A percentile compares a stretch with the other conserved stretches of the same genome.
Evolutionary conservation across 2,888 invertebrate genomes (phyloP).

Genomic region (Uloborus plumipes): DNA sequence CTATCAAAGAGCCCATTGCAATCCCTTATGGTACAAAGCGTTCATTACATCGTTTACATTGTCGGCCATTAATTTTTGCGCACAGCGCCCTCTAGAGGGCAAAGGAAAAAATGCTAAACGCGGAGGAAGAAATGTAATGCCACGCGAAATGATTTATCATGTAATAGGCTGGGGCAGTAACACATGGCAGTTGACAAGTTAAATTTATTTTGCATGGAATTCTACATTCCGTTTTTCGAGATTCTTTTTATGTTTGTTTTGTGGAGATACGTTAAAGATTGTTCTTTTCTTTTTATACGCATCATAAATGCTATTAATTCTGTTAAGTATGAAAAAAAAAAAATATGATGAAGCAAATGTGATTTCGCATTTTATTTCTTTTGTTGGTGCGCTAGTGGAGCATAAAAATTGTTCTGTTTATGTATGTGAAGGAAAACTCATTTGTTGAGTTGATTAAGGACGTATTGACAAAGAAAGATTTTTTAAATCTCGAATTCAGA

Average conservation of each 20-base stretch:
- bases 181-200: constrained; percentile 60
- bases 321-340: constrained; percentile 10
- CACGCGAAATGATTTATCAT: constrained; percentile 54
- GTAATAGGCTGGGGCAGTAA: constrained; percentile 43
- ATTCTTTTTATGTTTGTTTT: constrained; percentile 33
- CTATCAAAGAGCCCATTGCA: constrained; percentile 37
- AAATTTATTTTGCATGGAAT: constrained; percentile 55
- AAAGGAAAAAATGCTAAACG: constrained; percentile 20
- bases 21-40: constrained; percentile 24
- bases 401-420: no score
- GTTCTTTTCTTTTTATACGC: constrained; percentile 14
- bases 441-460: no score
- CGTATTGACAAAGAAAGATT: no score
- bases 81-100: constrained; percentile 45
- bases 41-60: constrained; percentile 59
- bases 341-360: no score
- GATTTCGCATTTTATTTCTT: no score
- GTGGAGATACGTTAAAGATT: constrained; percentile 20
- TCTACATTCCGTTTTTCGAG: constrained; percentile 17
- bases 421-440: no score
- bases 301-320: constrained; percentile 34
- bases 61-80: constrained; percentile 46
- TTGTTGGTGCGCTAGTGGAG: no score
- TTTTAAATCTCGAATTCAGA: no score
- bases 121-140: constrained; percentile 47